phyloP scores from a whole-genome alignment of 2,888 invertebrate species.

The Lasioglossum marginatum region DNA sequence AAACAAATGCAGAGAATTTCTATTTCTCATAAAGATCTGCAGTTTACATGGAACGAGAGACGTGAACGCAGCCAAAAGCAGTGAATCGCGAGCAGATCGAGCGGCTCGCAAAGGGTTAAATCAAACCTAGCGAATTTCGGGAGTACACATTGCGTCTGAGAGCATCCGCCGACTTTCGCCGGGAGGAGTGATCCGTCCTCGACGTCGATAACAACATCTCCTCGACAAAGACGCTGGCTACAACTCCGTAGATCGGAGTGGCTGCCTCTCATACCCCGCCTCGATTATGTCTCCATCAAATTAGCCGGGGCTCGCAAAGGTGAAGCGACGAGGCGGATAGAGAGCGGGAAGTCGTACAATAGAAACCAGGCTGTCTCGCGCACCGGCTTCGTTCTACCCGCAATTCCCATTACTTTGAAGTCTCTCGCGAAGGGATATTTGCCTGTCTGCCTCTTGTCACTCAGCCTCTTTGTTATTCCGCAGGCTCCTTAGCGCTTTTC shows the following conservation, averaged over 20 bases:
- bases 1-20: background rate
- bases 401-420: conserved; percentile 49
- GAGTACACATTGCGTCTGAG: background rate
- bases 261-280: background rate
- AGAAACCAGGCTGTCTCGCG: conserved; percentile 41
- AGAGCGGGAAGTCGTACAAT: conserved; percentile 41
- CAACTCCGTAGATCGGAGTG: background rate
- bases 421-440: conserved; percentile 54
- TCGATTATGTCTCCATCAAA: conserved; percentile 36
- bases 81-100: background rate
- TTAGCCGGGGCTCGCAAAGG: conserved; percentile 27
- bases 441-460: conserved; percentile 60
- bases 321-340: conserved; percentile 19
- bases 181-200: background rate
- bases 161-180: background rate
- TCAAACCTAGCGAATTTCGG: background rate
- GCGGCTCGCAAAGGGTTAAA: background rate
- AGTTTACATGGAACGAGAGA: accelerated
- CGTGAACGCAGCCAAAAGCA: background rate
- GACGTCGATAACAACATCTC: conserved; percentile 3
- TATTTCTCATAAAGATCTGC: background rate
- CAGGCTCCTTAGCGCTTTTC: conserved; percentile 37
- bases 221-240: conserved; percentile 6
- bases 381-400: conserved; percentile 29
- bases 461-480: conserved; percentile 55